These are phyloP conservation scores for Falco cherrug DNA, from an alignment of 2,797 vertebrate species.

Conservation along the genomic window DNA sequence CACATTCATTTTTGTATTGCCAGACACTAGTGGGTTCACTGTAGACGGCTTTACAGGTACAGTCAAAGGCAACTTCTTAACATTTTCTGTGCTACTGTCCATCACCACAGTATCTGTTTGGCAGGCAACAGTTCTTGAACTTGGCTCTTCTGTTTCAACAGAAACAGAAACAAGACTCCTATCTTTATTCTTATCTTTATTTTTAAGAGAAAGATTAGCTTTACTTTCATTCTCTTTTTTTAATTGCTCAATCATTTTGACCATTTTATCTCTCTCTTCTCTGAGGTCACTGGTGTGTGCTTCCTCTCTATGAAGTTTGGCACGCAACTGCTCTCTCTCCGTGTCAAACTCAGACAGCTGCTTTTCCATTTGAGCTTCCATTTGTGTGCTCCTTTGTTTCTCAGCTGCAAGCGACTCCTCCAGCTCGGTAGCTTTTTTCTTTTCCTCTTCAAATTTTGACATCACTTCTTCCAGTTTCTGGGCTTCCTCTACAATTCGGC, in stretches of 20 bases:
- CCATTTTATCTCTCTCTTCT: constrained; percentile 88
- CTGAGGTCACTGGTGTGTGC: constrained; percentile 79
- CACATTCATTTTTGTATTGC: constrained; percentile 80
- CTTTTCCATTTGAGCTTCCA: constrained; percentile 98
- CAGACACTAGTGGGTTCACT: constrained; percentile 80
- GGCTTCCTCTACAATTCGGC: constrained; percentile 91
- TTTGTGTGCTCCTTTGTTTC: constrained; percentile 86
- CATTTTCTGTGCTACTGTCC: constrained; percentile 79
- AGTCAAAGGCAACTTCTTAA: constrained; percentile 84
- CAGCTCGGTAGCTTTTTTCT: constrained; percentile 79
- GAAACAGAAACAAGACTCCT: constrained; percentile 81
- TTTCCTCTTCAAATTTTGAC: constrained; percentile 88
- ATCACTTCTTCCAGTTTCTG: constrained; percentile 91
- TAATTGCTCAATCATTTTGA: constrained; percentile 90
- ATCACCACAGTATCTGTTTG: constrained; percentile 84
- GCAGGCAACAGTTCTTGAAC: constrained; percentile 82
- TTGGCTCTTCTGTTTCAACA: constrained; percentile 84
- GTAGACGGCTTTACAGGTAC: constrained; percentile 86
- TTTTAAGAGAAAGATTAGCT: constrained; percentile 71
- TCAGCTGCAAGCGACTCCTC: constrained; percentile 87
- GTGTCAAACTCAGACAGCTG: constrained; percentile 95
- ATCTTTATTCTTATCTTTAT: constrained; percentile 73
- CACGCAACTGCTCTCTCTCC: constrained; percentile 91
- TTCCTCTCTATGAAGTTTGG: constrained; percentile 91
- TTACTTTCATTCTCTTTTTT: constrained; percentile 84